A percentile compares a stretch with the other conserved stretches of the same genome.
phyloP scores from a whole-genome alignment of 2,113 vertebrate genomes.

The Alethe castanea region DNA sequence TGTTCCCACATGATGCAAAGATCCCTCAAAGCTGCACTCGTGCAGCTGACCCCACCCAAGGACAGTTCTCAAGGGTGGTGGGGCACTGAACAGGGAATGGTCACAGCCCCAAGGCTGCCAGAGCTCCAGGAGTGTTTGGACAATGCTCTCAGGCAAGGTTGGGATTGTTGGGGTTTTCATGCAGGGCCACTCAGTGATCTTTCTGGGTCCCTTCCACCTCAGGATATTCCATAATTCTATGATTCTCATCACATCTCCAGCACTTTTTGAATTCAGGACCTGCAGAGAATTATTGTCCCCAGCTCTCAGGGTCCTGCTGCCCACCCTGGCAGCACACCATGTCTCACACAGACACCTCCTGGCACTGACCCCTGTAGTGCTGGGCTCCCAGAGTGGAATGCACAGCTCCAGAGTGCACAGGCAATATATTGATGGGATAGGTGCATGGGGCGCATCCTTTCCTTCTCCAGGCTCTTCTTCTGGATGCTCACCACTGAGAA shows the following conservation, averaged over 20 bases:
- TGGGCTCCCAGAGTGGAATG: not conserved
- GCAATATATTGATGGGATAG: not conserved
- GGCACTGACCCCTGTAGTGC: not conserved
- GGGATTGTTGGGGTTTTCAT: not conserved
- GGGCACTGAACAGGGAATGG: not conserved
- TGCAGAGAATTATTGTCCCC: rapidly evolving
- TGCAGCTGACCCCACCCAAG: not conserved
- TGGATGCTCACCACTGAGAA: not conserved
- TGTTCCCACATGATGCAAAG: not conserved
- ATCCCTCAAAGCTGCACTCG: rapidly evolving
- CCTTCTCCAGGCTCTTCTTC: not conserved
- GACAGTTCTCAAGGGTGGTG: not conserved
- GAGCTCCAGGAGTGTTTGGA: not conserved
- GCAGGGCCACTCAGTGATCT: not conserved
- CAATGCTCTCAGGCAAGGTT: rapidly evolving
- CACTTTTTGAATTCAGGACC: not conserved
- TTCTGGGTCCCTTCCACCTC: not conserved
- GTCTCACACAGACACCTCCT: not conserved
- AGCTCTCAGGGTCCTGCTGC: not conserved
- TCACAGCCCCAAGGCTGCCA: not conserved
- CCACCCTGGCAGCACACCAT: rapidly evolving
- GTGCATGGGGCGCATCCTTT: not conserved
- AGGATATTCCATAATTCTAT: not conserved
- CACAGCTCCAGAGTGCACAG: not conserved
- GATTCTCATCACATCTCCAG: not conserved